Conservation (phyloP, 2,113 vertebrate species). For the Eonycteris spelaea region DNA sequence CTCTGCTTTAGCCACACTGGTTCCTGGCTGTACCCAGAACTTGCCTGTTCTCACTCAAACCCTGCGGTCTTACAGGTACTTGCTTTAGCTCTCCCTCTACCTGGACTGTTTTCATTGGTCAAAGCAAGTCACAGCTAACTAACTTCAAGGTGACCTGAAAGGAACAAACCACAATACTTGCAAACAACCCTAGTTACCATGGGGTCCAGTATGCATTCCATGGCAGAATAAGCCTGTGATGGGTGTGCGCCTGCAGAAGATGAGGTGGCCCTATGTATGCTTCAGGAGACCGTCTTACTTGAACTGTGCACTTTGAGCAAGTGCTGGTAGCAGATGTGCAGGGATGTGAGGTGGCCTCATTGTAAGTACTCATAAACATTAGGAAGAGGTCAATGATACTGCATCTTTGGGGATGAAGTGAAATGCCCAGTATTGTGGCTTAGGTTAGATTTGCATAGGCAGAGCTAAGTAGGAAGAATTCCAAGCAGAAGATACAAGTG, state of each 20-base stretch:
- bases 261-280: rapidly evolving
- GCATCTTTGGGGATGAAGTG: neutral
- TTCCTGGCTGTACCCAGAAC: neutral
- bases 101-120: neutral
- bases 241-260: neutral
- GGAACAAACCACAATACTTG: neutral
- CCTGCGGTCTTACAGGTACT: neutral
- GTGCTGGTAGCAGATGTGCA: neutral
- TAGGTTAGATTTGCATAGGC: neutral
- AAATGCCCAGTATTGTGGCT: neutral
- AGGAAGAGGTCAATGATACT: neutral
- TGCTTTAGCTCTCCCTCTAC: neutral
- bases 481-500: neutral
- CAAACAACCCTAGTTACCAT: neutral
- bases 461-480: neutral
- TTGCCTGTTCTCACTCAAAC: neutral
- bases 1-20: neutral
- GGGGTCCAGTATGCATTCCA: neutral
- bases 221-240: neutral
- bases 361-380: neutral
- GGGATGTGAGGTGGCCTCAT: neutral
- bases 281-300: neutral
- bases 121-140: neutral
- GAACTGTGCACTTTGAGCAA: neutral
- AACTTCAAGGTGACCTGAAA: neutral